Percentiles rank a stretch among this genome's conserved stretches.
Conservation (phyloP, 1,140 invertebrate genomes). For the Eulimnadia texana region DNA sequence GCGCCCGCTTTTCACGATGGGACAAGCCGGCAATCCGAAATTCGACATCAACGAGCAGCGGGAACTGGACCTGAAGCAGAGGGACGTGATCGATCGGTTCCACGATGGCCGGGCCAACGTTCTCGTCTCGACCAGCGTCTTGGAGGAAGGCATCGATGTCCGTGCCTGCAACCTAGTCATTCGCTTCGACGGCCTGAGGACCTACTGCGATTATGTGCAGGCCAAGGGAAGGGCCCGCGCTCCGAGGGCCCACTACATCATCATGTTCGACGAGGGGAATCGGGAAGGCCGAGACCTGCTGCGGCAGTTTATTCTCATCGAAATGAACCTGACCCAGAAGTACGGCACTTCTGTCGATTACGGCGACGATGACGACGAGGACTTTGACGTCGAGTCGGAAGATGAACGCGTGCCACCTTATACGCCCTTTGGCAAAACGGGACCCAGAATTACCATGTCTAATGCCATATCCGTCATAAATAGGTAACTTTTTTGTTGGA, state of each 20-base stretch:
- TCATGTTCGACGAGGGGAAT: constrained; percentile 37
- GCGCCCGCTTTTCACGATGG: constrained; percentile 55
- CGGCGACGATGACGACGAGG: neutral
- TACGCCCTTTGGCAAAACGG: constrained; percentile 23
- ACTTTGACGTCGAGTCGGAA: neutral
- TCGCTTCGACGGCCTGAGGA: constrained; percentile 49
- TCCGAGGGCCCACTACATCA: constrained; percentile 48
- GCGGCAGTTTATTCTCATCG: constrained; percentile 54
- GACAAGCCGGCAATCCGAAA: constrained; percentile 37
- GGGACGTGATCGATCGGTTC: constrained; percentile 79
- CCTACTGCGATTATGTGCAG: constrained; percentile 57
- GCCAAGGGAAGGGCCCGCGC: constrained; percentile 48
- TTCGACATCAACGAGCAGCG: constrained; percentile 53
- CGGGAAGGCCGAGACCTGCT: constrained; percentile 40
- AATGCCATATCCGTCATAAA: constrained; percentile 71
- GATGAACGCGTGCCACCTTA: constrained; percentile 26
- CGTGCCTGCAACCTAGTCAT: constrained; percentile 68
- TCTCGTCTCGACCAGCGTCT: constrained; percentile 62
- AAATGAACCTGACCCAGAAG: constrained; percentile 30
- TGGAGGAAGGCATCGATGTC: constrained; percentile 75
- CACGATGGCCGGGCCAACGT: constrained; percentile 87
- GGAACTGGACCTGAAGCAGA: constrained; percentile 61
- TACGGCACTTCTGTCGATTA: neutral
- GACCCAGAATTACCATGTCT: constrained; percentile 43
- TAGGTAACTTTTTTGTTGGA: constrained; percentile 40